Base-by-base conservation (phyloP, 2,113 vertebrate species). In the Phalacrocorax brasilianus region DNA sequence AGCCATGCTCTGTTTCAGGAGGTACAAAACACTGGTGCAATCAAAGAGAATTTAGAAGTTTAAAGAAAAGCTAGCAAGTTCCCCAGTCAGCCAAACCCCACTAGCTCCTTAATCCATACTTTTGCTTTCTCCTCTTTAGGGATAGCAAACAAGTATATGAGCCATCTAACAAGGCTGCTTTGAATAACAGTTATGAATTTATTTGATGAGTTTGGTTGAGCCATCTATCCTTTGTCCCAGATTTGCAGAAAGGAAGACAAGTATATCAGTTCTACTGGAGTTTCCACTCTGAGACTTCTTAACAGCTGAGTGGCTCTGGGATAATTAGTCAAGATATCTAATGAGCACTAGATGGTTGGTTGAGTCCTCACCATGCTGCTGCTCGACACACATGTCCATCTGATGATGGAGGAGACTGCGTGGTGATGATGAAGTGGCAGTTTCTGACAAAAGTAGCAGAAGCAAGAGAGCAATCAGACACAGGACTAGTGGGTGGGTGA, bases 11-110 rank as follows among this genome's bases (percentile, higher is more conserved):
- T 11, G 0, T 80, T 73, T 86, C 76, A 59, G 33, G 61, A 88
- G 9, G 7, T 65, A 55, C 0, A 0, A 82, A 93, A 28, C 55
- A 74, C 28, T 1, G 4, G 10, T 35, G 10, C 70, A 75, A 28
- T 61, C 56, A 62, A 77, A 55, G 50, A 94, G 71, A 89, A 94
- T 21, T 66, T 35, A 86, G 59, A 92, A 63, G 32, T 67, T 81
- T 70, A 44, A 78, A 81, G 59, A 86, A 61, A 58, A 91, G n/a
- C 62, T 49, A 72, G 27, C 11, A 6, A 2, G 2, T 61, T 88
- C 27, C 42, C 16, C 35, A 78, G 30, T 28, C 26, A 70, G 47
- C 59, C 72, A 70, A 70, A 81, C 59, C 18, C 17, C 55, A 14
- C 40, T 72, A 71, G 27, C 22, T 50, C 27, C 32, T 84, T 38